Evolutionary conservation across 1,140 invertebrate genomes (phyloP).

Genomic region (Chlorops oryzae): DNA sequence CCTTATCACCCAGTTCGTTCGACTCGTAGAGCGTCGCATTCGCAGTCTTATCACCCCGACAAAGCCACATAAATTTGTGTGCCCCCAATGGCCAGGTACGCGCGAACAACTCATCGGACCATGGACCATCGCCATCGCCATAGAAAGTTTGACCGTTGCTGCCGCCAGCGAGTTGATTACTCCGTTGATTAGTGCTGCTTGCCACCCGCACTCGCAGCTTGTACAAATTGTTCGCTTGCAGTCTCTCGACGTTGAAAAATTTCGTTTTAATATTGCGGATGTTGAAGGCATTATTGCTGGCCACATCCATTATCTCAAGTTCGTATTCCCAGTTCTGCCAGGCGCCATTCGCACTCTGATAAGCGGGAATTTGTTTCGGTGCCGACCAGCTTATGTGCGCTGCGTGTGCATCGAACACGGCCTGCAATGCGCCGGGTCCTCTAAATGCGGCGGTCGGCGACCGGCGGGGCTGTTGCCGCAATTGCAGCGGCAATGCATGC

Average conservation of each 20-base stretch:
- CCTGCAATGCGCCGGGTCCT: slow-evolving; percentile 70
- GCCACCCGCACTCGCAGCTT: slow-evolving; percentile 57
- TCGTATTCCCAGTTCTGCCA: slow-evolving; percentile 84
- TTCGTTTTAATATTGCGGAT: slow-evolving; percentile 56
- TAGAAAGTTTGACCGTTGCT: too few species aligned
- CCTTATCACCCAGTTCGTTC: slow-evolving; percentile 66
- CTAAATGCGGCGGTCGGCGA: slow-evolving; percentile 64
- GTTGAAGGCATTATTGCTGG: slow-evolving; percentile 43
- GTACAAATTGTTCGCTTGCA: slow-evolving; percentile 70
- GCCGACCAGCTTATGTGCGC: slow-evolving; percentile 73
- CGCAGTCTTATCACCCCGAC: too few species aligned
- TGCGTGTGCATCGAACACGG: slow-evolving; percentile 65
- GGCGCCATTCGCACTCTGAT: slow-evolving; percentile 71
- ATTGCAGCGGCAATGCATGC: slow-evolving; percentile 9
- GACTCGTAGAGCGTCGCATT: slow-evolving; percentile 62
- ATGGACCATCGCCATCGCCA: slow-evolving; percentile 73
- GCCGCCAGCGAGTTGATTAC: too few species aligned
- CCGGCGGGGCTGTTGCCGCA: neutral
- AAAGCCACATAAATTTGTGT: slow-evolving; percentile 57
- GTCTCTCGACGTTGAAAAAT: slow-evolving; percentile 58
- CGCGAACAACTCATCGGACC: slow-evolving; percentile 68
- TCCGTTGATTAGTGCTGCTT: too few species aligned
- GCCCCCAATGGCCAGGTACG: slow-evolving; percentile 55
- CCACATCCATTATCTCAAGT: slow-evolving; percentile 62
- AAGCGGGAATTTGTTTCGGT: slow-evolving; percentile 68